phyloP scores from a whole-genome alignment of 2,888 invertebrate genomes.

The Heliconius sara region DNA sequence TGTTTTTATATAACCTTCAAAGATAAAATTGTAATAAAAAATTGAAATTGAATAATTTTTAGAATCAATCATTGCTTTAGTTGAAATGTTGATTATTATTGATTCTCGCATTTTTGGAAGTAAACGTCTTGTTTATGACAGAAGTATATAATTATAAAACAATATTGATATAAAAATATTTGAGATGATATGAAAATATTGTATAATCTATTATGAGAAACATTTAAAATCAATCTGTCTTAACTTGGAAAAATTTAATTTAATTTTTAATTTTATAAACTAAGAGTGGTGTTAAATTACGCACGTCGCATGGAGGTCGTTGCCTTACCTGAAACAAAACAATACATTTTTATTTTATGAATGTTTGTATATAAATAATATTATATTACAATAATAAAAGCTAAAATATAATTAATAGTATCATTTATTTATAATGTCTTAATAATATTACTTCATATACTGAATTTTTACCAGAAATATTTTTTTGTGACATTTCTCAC shows the following conservation, averaged over 20 bases:
- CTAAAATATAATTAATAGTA: neutral
- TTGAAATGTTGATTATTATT: neutral
- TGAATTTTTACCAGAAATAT: neutral
- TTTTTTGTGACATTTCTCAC: no score
- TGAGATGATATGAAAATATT: no score
- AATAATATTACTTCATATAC: neutral
- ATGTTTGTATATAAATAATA: neutral
- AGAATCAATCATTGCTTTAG: no score
- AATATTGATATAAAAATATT: neutral
- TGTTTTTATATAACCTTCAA: no score
- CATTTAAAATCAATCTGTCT: no score
- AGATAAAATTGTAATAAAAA: neutral
- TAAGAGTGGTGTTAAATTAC: slow-evolving; percentile 27
- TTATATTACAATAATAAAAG: neutral
- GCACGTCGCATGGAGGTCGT: slow-evolving; percentile 18
- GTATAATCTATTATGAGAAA: neutral
- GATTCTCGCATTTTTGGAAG: neutral
- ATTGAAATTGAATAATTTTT: no score
- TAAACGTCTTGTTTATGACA: neutral
- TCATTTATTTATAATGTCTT: neutral
- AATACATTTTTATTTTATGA: slow-evolving; percentile 23
- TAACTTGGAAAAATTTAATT: no score
- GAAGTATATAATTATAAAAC: neutral
- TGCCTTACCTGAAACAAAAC: slow-evolving; percentile 47
- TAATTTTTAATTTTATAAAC: no score